Evolutionary conservation across 2,888 invertebrate genomes (phyloP), one percentile per base, ranked within the genome.

Genomic region (Philonicus albiceps): DNA sequence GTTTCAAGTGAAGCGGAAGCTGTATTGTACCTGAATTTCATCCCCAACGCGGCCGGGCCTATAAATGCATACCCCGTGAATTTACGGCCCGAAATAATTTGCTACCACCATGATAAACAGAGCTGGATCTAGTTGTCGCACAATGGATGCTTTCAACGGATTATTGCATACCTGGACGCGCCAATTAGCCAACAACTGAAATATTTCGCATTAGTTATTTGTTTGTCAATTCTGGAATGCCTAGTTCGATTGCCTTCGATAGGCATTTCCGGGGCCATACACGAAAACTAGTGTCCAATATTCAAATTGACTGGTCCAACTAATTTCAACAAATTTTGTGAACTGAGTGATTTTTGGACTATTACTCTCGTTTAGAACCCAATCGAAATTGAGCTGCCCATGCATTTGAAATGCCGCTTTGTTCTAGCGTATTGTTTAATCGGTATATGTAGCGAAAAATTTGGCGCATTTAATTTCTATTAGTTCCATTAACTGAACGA

Each of bases 41-140:
- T 19, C 27, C 19, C 19, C 49, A 16, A n/a, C 49, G 49, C 5
- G n/a, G n/a, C n/a, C 5, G 6, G 1, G 19, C 49, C 37, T 40
- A 72, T 84, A 73, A 84, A 72, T 43, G 72, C 85, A 85, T 74
- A 73, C 74, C 73, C 73, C 43, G 85, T 73, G 43, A 85, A 85
- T 85, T 85, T 85, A 73, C 72, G 73, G 43, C 74, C 30, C 74
- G 19, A 73, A 74, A 85, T 83, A 43, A 37, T 83, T 83, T 81
- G 81, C 34, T 19, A 27, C 43, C 78, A 16, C 78, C 27, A 49
- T 78, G 78, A 78, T 43, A 78, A 78, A 78, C 78, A 49, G 49
- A 5, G 27, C 78, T 30, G 22, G 19, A 49, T 27, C 76, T 49
- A 43, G 78, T 78, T 78, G 22, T 78, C 27, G 78, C 49, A 78